Evolutionary conservation across 1,140 invertebrate genomes (phyloP), one percentile per base, ranked within the genome.

Genomic region (Drosophila nigrodunni): DNA sequence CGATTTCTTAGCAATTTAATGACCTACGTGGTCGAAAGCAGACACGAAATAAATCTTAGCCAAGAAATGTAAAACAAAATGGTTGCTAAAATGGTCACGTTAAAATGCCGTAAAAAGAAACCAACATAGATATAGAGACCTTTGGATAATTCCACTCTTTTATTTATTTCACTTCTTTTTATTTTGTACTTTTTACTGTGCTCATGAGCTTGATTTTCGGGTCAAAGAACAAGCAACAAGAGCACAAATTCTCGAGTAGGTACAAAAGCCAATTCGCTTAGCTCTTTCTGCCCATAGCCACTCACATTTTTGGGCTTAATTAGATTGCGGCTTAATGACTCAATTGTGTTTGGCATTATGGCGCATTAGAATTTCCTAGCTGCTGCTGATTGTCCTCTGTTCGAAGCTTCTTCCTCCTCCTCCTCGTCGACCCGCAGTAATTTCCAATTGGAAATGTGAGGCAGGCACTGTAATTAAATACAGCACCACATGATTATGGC

Each of bases 1-100:
- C 85, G 83, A 87, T 87, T 87, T 88, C 83, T 83, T 83, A 89
- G 75, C 83, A 83, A 80, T 87, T 89, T 87, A 87, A 87, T 87
- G 83, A 87, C 83, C 85, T 87, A 87, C 83, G 83, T 87, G 85
- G 85, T 87, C 77, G 66, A 78, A 61, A 73, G 49, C 83, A 88
- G 85, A 78, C 83, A 89, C 73, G 73, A 87, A 83, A 87, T 87
- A 87, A 87, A 87, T 87, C 83, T 87, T 88, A 30, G 49, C 59
- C 30, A 55, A 39, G 75, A 80, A 80, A 80, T 82, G 77, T 76
- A 64, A 87, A 80, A 75, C 66, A 49, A 66, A 60, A 55, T 68
- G 54, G 50, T 41, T 72, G 78, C 75, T 62, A 86, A 85, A 85
- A 86, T 68, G 83, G 80, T 80, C 83, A 87, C 83, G 80, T 88